Evolutionary conservation across 64 coral and sea anemone genomes (phyloP).

Genomic region (Actinia equina): DNA sequence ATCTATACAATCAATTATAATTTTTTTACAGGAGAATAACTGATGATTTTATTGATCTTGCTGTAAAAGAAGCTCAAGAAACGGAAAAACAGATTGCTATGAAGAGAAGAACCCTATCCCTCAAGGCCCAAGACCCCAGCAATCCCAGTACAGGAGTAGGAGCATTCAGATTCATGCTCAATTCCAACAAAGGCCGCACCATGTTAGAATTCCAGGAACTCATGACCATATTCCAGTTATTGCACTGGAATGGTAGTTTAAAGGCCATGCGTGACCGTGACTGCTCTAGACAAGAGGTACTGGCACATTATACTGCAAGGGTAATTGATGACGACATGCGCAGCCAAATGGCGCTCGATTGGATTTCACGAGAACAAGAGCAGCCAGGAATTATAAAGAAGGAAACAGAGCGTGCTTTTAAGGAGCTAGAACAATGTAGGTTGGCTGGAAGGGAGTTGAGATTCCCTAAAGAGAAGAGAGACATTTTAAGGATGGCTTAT

Average conservation of each 20-base stretch:
- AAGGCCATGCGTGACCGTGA: slow-evolving; percentile 92
- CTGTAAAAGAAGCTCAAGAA: slow-evolving; percentile 79
- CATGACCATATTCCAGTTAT: slow-evolving; percentile 91
- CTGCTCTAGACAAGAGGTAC: slow-evolving; percentile 85
- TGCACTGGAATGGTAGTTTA: slow-evolving; percentile 93
- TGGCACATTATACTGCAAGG: slow-evolving; percentile 74
- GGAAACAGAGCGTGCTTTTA: slow-evolving; percentile 63
- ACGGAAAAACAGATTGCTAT: slow-evolving; percentile 53
- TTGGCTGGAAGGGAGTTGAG: slow-evolving; percentile 79
- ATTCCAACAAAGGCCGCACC: slow-evolving; percentile 81
- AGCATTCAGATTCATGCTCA: slow-evolving; percentile 89
- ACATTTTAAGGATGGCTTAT: slow-evolving; percentile 85
- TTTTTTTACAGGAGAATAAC: slow-evolving; percentile 80
- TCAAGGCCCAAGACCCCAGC: slow-evolving; percentile 42
- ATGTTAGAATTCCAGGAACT: slow-evolving; percentile 95
- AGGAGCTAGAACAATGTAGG: slow-evolving; percentile 80
- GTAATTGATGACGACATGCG: slow-evolving; percentile 92
- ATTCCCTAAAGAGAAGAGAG: slow-evolving; percentile 90
- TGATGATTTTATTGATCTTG: slow-evolving; percentile 90
- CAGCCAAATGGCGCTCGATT: slow-evolving; percentile 93
- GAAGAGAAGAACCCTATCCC: slow-evolving; percentile 60
- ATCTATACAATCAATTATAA: no score
- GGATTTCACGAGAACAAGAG: slow-evolving; percentile 94
- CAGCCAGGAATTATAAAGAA: slow-evolving; percentile 73
- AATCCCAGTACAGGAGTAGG: slow-evolving; percentile 77